Evolutionary conservation across 2,797 vertebrate species (phyloP).

Genomic region (Nannoperca australis): DNA sequence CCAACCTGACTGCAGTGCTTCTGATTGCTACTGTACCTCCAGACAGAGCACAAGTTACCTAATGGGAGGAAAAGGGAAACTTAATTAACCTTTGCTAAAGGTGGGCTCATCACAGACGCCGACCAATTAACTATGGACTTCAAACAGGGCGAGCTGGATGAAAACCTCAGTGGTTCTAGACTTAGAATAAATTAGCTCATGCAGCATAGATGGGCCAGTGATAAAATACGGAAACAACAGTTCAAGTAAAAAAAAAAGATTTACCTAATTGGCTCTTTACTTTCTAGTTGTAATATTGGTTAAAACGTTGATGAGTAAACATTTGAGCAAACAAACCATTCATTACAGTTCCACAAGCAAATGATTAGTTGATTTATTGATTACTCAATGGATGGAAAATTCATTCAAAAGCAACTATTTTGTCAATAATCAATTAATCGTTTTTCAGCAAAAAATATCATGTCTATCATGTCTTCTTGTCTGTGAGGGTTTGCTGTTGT

Average conservation of each 20-base stretch:
- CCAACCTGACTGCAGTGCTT: conserved; percentile 17
- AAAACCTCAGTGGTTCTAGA: conserved; percentile 40
- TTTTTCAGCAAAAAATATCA: background rate
- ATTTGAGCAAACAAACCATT: background rate
- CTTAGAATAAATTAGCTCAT: conserved; percentile 39
- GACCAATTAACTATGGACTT: conserved; percentile 72
- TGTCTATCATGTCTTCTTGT: too few relatives aligned
- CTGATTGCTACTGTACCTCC: conserved; percentile 45
- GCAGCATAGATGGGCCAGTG: conserved; percentile 31
- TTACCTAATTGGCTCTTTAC: background rate
- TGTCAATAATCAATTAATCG: background rate
- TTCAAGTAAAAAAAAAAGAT: conserved; percentile 10
- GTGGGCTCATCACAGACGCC: conserved; percentile 63
- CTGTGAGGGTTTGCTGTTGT: background rate
- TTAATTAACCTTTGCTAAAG: conserved; percentile 81
- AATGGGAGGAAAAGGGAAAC: conserved; percentile 62
- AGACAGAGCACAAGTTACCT: conserved; percentile 46
- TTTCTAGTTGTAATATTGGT: background rate
- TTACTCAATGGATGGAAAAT: background rate
- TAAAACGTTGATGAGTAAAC: conserved; percentile 2
- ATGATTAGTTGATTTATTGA: background rate
- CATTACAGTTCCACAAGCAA: background rate
- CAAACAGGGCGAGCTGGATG: conserved; percentile 53
- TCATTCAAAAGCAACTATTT: background rate
- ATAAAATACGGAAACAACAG: conserved; percentile 17